Evolutionary conservation across 1,140 invertebrate species (phyloP).

Genomic region (Bicyclus anynana): DNA sequence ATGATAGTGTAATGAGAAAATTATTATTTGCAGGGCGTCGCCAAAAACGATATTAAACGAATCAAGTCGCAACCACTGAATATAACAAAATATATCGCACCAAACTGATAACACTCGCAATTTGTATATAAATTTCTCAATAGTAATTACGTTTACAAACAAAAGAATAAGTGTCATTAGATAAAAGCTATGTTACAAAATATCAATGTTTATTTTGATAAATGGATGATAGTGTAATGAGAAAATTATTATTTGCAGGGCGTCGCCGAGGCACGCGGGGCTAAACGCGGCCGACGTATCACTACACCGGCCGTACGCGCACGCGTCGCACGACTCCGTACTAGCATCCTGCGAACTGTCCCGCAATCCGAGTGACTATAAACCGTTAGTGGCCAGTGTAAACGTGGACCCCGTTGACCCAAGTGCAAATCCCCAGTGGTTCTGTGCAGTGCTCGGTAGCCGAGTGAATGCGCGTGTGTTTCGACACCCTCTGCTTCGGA

Average conservation of each 20-base stretch:
- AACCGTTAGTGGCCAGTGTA: conserved; percentile 50
- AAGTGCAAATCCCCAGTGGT: conserved; percentile 60
- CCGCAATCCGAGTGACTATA: conserved; percentile 24
- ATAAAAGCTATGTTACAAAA: conserved; percentile 14
- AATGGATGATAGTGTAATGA: conserved; percentile 25
- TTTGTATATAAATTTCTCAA: neutral
- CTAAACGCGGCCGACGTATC: conserved; percentile 49
- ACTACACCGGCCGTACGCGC: conserved; percentile 56
- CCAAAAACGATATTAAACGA: neutral
- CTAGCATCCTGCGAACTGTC: conserved; percentile 49
- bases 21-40: neutral
- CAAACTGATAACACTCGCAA: neutral
- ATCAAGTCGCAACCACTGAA: too few relatives aligned
- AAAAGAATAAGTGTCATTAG: neutral
- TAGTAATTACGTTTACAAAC: neutral
- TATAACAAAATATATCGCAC: neutral
- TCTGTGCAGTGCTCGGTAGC: conserved; percentile 70
- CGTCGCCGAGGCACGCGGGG: conserved; percentile 65
- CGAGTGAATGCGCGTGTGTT: conserved; percentile 92
- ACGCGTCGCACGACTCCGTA: conserved; percentile 64
- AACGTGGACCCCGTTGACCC: conserved; percentile 38
- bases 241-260: conserved; percentile 50
- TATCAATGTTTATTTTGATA: conserved; percentile 14
- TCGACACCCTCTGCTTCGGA: conserved; percentile 91
- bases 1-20: conserved; percentile 19